A percentile compares a stretch with the other conserved stretches of the same genome.
phyloP scores from a whole-genome alignment of 2,888 invertebrate species.

The Notodonta ziczac region DNA sequence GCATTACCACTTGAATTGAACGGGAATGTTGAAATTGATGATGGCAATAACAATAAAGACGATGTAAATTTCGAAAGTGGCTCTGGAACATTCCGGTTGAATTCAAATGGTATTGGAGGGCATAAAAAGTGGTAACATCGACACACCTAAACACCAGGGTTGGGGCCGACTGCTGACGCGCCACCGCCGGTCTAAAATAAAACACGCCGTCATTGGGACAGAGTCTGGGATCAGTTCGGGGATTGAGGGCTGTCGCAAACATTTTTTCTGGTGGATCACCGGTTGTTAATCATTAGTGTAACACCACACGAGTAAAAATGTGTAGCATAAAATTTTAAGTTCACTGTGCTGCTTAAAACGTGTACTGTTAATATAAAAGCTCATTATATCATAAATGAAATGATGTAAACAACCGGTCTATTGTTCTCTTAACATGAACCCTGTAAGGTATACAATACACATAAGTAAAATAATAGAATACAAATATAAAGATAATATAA shows the following conservation, averaged over 20 bases:
- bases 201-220: slow-evolving; percentile 77
- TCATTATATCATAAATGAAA: slow-evolving; percentile 5
- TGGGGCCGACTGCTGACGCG: slow-evolving; percentile 84
- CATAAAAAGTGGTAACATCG: slow-evolving; percentile 78
- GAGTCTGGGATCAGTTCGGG: slow-evolving; percentile 55
- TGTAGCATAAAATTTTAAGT: not conserved
- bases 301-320: not conserved
- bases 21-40: slow-evolving; percentile 24
- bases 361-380: not conserved
- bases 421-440: slow-evolving; percentile 25
- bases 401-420: slow-evolving; percentile 18
- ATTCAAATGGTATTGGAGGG: slow-evolving; percentile 67
- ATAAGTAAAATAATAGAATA: slow-evolving; percentile 32
- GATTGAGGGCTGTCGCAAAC: slow-evolving; percentile 41
- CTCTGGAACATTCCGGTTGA: slow-evolving; percentile 30
- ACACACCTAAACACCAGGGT: slow-evolving; percentile 86
- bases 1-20: slow-evolving; percentile 68
- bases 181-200: slow-evolving; percentile 85
- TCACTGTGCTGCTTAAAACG: not conserved
- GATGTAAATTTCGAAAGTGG: not conserved
- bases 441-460: slow-evolving; percentile 35
- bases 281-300: slow-evolving; percentile 31
- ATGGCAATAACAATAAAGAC: slow-evolving; percentile 1
- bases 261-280: slow-evolving; percentile 30
- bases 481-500: slow-evolving; percentile 14